phyloP scores from a whole-genome alignment of 2,888 invertebrate genomes.

The Zele albiditarsus region DNA sequence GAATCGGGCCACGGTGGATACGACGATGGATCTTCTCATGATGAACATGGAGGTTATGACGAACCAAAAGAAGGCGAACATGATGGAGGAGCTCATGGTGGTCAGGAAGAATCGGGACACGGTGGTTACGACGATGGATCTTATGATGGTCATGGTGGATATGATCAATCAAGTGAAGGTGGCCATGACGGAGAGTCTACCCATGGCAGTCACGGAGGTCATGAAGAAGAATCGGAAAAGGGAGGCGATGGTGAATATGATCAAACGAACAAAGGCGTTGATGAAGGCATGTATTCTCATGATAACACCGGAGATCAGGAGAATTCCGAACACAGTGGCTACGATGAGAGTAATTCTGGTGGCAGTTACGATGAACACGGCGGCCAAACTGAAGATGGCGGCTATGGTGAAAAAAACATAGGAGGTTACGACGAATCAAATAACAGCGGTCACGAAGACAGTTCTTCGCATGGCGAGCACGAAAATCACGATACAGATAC shows the following conservation, averaged over 20 bases:
- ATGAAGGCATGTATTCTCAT: not conserved
- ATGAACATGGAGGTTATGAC: conserved; percentile 12
- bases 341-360: conserved; percentile 14
- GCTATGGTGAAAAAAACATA: conserved; percentile 28
- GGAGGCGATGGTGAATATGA: not conserved
- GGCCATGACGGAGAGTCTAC: not conserved
- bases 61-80: not conserved
- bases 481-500: conserved; percentile 26
- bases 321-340: conserved; percentile 3
- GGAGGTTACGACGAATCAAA: conserved; percentile 25
- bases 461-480: conserved; percentile 15
- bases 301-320: conserved; percentile 6
- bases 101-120: conserved; percentile 8
- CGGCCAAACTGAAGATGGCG: conserved; percentile 11
- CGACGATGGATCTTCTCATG: conserved; percentile 20
- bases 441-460: conserved; percentile 30
- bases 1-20: conserved; percentile 28
- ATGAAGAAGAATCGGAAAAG: not conserved
- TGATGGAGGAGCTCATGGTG: not conserved
- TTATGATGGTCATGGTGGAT: not conserved
- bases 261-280: not conserved
- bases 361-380: conserved; percentile 27
- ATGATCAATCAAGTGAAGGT: not conserved
- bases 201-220: conserved; percentile 28
- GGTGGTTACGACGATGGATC: conserved; percentile 30